A percentile compares a stretch with the other conserved stretches of the same genome.
These are phyloP conservation scores for Nomada lathburiana DNA, from an alignment of 2,888 invertebrate genomes.

Conservation along the genomic window DNA sequence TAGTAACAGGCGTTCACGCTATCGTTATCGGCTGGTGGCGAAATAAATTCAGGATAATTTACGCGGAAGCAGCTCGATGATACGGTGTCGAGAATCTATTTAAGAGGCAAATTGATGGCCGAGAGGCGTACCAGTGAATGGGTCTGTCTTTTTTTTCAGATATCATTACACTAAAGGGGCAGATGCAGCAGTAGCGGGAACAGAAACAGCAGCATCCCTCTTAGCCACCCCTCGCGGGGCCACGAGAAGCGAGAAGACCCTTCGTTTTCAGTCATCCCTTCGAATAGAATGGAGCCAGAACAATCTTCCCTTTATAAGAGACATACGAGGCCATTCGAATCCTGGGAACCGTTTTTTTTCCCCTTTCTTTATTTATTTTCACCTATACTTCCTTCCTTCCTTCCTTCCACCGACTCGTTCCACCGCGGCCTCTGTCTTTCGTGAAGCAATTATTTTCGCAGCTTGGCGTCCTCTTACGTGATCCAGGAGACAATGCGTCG, in stretches of 20 bases:
- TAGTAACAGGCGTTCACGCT: too few relatives aligned
- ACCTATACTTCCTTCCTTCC: constrained; percentile 54
- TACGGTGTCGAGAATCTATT: constrained; percentile 65
- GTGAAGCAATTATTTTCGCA: constrained; percentile 82
- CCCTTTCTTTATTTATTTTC: constrained; percentile 57
- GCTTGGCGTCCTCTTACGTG: constrained; percentile 73
- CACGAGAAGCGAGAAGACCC: constrained; percentile 66
- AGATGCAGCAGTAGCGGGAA: constrained; percentile 77
- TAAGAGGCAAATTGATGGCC: constrained; percentile 79
- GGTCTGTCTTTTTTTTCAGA: constrained; percentile 69
- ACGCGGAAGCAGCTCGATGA: background rate
- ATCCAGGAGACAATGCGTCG: constrained; percentile 47
- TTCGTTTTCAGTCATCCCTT: constrained; percentile 73
- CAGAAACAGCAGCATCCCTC: constrained; percentile 72
- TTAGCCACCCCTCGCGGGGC: constrained; percentile 65
- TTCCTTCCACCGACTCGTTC: constrained; percentile 51
- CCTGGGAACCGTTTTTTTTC: constrained; percentile 82
- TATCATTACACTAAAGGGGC: constrained; percentile 82
- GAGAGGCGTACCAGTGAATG: constrained; percentile 66
- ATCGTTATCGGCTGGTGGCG: constrained; percentile 11
- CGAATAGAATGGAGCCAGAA: constrained; percentile 74
- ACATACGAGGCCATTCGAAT: constrained; percentile 82
- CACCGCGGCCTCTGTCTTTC: constrained; percentile 73
- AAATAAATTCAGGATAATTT: constrained; percentile 11
- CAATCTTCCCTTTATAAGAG: constrained; percentile 82